Conservation (phyloP, 2,113 vertebrate genomes). For the Elephas maximus region DNA sequence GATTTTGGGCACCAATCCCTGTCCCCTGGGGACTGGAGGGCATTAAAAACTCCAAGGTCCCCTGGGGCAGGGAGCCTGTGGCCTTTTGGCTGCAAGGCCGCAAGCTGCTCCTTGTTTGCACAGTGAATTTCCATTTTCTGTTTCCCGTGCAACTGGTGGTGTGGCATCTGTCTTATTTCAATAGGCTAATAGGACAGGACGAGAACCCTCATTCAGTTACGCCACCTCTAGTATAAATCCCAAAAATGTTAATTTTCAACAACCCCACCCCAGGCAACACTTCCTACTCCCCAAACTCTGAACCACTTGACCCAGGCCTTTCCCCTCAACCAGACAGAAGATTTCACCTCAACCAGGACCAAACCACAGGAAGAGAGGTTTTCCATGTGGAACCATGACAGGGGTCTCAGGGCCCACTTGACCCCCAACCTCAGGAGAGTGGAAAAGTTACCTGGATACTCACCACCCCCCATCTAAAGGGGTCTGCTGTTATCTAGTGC, state of each 20-base stretch:
- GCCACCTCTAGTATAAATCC: background rate
- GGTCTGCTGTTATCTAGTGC: background rate
- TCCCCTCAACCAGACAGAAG: background rate
- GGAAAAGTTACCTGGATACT: background rate
- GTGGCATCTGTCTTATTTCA: too few species aligned
- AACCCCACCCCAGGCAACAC: background rate
- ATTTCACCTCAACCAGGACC: background rate
- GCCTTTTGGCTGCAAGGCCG: too few species aligned
- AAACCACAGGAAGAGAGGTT: background rate
- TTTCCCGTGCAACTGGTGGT: too few species aligned
- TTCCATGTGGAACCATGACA: background rate
- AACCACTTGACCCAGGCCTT: background rate
- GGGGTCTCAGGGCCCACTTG: background rate
- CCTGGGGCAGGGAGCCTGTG: too few species aligned
- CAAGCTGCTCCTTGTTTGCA: too few species aligned
- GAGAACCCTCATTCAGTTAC: too few species aligned
- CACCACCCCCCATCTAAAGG: background rate
- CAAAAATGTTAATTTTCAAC: background rate
- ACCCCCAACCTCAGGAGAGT: background rate
- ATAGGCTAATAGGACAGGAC: too few species aligned
- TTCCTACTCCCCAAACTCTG: background rate
- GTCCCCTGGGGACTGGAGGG: too few species aligned
- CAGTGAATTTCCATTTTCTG: too few species aligned
- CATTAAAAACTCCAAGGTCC: too few species aligned
- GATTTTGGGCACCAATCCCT: too few species aligned